Percentiles rank a stretch among this genome's conserved stretches.
Conservation (phyloP, 1,140 invertebrate genomes). For the Araneus ventricosus region DNA sequence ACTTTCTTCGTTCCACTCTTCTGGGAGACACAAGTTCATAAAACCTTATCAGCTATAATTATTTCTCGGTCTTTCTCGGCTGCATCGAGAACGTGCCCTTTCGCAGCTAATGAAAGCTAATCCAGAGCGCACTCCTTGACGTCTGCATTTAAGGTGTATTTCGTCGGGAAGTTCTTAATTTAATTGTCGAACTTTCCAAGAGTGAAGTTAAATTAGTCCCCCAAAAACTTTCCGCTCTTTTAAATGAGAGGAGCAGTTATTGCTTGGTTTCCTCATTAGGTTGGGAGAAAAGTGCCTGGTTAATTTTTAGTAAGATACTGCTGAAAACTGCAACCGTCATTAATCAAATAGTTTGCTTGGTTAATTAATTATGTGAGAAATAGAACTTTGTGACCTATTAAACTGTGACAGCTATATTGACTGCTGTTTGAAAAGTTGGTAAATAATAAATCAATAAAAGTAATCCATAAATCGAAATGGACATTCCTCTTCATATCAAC, state of each 20-base stretch:
- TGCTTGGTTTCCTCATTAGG: not conserved
- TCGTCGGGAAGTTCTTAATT: constrained; percentile 14
- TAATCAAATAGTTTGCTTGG: constrained; percentile 2
- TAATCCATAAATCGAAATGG: too few species aligned
- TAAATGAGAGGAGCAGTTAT: not conserved
- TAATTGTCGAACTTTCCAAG: constrained; percentile 48
- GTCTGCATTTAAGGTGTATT: not conserved
- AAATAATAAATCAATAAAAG: too few species aligned
- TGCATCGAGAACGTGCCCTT: not conserved
- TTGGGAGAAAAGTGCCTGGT: not conserved
- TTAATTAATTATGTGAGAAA: not conserved
- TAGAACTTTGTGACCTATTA: not conserved
- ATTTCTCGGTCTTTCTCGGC: not conserved
- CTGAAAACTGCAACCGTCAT: not conserved
- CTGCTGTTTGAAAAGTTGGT: too few species aligned
- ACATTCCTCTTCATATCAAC: too few species aligned
- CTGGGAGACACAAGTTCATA: not conserved
- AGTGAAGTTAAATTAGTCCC: constrained; percentile 31
- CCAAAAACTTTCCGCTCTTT: constrained; percentile 19
- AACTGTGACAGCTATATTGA: not conserved
- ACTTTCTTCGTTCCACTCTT: too few species aligned
- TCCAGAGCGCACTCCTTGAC: not conserved
- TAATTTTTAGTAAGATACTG: not conserved
- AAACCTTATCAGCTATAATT: not conserved
- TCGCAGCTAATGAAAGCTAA: constrained; percentile 23